Base-by-base conservation (phyloP, 1,140 invertebrate genomes). In the Saccostrea cuccullata region DNA sequence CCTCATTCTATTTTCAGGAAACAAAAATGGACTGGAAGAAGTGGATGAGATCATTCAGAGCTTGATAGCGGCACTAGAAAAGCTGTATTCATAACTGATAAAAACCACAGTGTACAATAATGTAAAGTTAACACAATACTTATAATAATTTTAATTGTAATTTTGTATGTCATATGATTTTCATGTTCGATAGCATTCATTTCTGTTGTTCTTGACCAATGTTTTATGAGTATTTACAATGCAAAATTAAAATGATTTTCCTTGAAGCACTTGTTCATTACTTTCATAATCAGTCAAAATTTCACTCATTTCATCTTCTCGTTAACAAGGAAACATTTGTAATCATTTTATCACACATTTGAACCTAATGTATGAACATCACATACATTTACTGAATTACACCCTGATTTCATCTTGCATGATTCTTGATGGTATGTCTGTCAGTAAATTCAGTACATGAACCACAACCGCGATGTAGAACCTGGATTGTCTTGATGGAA, bases 401-500 rank as follows among this genome's bases (percentile, higher is more conserved):
- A 30, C 26, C 70, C 70, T 77, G 70, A 77, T 36, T 77, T 77
- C 70, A 30, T 26, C 26, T 77, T 47, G 47, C 70, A 77, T 64
- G 58, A 64, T 64, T 64, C n/a, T 17, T 64, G n/a, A 64, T 64
- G 58, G 58, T 20, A 15, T 20, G 58, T 15, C 47, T 47, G 30
- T 77, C 26, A 13, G 15, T 23, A 36, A 36, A 3, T 30, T 26
- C 26, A 77, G 30, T 23, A 26, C 26, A 23, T 77, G 70, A 5
- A 77, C 70, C 70, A 77, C 70, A 77, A 77, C 70, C 70, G 6
- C 13, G 26, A 77, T 77, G 26, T 77, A 26, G 26, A 77, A 77
- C 70, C 70, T 77, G 70, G 70, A 77, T 77, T 77, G 70, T 77
- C 70, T 77, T 36, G 26, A 15, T 77, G 70, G 70, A 77, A 77